Conservation (phyloP, 2,113 vertebrate species). For the Plecotus auritus region DNA sequence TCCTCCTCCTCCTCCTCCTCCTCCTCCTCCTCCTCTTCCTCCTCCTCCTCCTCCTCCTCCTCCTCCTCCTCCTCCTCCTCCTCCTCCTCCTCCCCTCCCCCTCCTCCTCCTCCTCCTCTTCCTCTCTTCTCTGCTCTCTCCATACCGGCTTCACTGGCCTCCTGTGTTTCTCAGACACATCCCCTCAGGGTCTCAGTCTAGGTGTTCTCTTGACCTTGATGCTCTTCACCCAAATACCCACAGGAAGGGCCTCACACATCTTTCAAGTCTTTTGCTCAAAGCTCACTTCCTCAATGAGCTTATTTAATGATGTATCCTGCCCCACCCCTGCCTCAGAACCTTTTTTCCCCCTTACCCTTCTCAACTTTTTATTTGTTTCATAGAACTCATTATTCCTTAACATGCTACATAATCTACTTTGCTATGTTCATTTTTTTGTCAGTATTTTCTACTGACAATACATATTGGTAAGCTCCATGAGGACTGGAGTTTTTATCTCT, state of each 20-base stretch:
- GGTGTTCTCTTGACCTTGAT: not conserved
- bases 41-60: accelerated
- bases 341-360: not conserved
- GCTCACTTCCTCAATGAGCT: not conserved
- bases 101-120: accelerated
- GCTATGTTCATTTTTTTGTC: not conserved
- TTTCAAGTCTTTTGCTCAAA: not conserved
- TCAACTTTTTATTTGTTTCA: not conserved
- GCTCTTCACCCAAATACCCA: not conserved
- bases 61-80: accelerated
- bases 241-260: not conserved
- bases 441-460: not conserved
- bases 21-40: not conserved
- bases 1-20: not conserved
- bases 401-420: not conserved
- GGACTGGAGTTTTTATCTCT: not conserved
- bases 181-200: not conserved
- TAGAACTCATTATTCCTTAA: not conserved
- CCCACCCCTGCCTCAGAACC: not conserved
- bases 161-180: not conserved
- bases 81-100: accelerated
- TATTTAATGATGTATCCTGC: not conserved
- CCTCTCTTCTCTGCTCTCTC: not conserved
- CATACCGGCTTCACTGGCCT: not conserved
- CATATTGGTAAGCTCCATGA: not conserved